Base-by-base conservation (phyloP, 2,888 invertebrate species). In the Colostygia pectinataria region DNA sequence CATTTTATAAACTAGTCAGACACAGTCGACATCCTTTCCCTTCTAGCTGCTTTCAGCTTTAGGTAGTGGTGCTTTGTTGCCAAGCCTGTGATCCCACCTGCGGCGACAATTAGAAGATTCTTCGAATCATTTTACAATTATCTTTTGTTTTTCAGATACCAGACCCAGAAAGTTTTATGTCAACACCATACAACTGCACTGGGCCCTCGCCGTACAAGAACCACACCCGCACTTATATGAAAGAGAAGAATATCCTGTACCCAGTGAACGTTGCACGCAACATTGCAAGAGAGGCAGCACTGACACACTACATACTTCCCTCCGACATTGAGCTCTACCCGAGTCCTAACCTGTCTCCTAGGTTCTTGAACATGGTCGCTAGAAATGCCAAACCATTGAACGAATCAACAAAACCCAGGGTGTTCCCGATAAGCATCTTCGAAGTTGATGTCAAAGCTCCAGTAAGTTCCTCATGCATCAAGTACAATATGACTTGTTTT, bases 251-350 rank as follows among this genome's bases (percentile, higher is more conserved):
- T 67, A 90, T 97, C 6, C 83, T 96, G 13, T 98, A 98, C 77
- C 97, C 97, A 1, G 96, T 98, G 46, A 98, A 98, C 80, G 96
- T 97, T 6, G 97, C 96, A 0, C 91, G 97, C 20, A 97, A 97
- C 79, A 92, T 97, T n/a, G 97, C 97, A 0, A 91, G 97, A 33
- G 96, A 96, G 66, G 92, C 94, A 20, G 95, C 97, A 0, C 91
- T 94, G 32, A 97, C 97, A 0, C 94, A 96, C 76, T 97, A 93
- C 77, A 92, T 97, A 28, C 91, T 97, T 45, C 94, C 97, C 15
- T 96, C 96, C 41, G 97, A 98, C 77, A 96, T 97, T 66, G 97
- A 98, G 80, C 92, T 98, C 46, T 97, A 97, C 81, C 97, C 97
- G 34, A 96, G 95, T 85, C 95, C 96, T 4, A 93, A 95, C 64